Evolutionary conservation across 2,113 vertebrate species (phyloP).

Genomic region (Mus spicilegus): DNA sequence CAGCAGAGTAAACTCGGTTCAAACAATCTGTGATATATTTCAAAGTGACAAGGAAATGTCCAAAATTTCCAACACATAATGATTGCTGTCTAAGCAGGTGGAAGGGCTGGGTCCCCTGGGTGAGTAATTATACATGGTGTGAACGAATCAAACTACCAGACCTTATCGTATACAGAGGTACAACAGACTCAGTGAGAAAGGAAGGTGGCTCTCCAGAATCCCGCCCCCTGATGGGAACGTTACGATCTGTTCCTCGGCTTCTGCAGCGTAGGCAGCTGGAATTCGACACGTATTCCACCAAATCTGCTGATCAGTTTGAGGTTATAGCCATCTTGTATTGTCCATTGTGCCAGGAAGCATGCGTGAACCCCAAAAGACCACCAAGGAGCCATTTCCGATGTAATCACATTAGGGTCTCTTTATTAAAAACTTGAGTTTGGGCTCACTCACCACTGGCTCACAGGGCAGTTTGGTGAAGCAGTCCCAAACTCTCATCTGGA

Average conservation of each 20-base stretch:
- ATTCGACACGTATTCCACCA: neutral
- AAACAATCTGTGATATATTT: neutral
- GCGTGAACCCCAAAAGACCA: too few species aligned
- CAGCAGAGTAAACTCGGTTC: neutral
- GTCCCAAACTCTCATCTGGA: too few species aligned
- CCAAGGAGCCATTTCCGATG: too few species aligned
- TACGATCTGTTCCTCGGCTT: neutral
- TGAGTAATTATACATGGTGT: neutral
- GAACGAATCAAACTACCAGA: neutral
- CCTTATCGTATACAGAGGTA: too few species aligned
- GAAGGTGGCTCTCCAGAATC: neutral
- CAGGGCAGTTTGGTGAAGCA: too few species aligned
- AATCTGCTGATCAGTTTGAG: neutral
- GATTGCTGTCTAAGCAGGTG: neutral
- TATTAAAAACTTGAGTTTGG: too few species aligned
- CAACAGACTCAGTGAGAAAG: neutral
- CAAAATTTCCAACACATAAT: neutral
- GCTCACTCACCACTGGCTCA: too few species aligned
- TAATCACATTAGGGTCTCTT: too few species aligned
- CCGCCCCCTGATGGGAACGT: neutral
- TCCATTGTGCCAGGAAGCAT: too few species aligned
- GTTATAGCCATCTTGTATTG: neutral
- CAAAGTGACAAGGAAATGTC: neutral
- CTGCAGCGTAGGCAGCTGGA: neutral
- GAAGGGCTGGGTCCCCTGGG: neutral